phyloP scores from a whole-genome alignment of 2,888 invertebrate genomes.

The Dolichopus griseipennis region DNA sequence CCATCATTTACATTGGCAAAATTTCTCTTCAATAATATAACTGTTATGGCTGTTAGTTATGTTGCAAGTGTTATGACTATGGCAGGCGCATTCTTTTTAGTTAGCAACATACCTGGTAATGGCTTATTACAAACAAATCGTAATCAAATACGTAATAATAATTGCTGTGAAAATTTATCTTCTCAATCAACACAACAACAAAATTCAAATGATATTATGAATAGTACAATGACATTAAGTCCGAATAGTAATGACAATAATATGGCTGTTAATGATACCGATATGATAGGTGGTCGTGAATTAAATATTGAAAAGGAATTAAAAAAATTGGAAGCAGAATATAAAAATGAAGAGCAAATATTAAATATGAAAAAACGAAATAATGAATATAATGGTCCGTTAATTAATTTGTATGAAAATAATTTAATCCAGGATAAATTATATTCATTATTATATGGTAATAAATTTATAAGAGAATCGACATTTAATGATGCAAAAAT shows the following conservation, averaged over 20 bases:
- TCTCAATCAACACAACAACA: constrained; percentile 13
- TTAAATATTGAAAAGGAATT: constrained; percentile 37
- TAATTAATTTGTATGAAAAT: constrained; percentile 20
- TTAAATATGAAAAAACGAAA: constrained; percentile 27
- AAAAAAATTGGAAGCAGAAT: constrained; percentile 32
- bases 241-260: constrained; percentile 7
- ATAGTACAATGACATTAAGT: constrained; percentile 10
- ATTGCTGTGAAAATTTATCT: constrained; percentile 10
- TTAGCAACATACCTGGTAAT: constrained; percentile 47
- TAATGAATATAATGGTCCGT: constrained; percentile 25
- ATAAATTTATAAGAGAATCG: neutral
- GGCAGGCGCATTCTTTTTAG: constrained; percentile 44
- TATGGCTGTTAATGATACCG: constrained; percentile 12
- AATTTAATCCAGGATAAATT: constrained; percentile 11
- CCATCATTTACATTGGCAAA: constrained; percentile 38
- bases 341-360: constrained; percentile 28
- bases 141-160: constrained; percentile 18
- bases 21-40: constrained; percentile 36
- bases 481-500: neutral
- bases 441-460: neutral
- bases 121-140: constrained; percentile 31
- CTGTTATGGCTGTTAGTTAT: constrained; percentile 40
- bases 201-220: constrained; percentile 6
- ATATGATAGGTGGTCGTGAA: constrained; percentile 16
- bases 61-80: constrained; percentile 42